A percentile compares a stretch with the other conserved stretches of the same genome.
phyloP scores from a whole-genome alignment of 2,797 vertebrate species.

The Danio aesculapii region DNA sequence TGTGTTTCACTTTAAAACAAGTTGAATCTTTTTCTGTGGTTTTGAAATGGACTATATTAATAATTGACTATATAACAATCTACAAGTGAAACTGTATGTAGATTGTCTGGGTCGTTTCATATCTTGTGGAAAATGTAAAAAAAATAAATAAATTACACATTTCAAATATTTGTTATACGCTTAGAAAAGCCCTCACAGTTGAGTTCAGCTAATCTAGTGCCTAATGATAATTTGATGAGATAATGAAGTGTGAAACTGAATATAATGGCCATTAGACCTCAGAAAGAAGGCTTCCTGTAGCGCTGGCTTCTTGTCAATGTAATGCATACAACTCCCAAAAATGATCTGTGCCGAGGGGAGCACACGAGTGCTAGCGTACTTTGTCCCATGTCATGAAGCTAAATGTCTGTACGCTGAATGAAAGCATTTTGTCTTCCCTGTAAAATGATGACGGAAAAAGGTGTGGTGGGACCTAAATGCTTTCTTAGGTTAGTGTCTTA shows the following conservation, averaged over 20 bases:
- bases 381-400: neutral
- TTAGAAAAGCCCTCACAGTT: neutral
- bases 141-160: neutral
- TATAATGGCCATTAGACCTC: conserved; percentile 24
- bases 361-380: neutral
- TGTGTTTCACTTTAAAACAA: no score
- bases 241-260: conserved; percentile 31
- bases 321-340: neutral
- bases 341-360: neutral
- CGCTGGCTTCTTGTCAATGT: neutral
- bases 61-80: no score
- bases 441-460: no score
- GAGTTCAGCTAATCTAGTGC: conserved; percentile 19
- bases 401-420: no score
- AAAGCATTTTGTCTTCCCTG: no score
- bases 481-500: no score
- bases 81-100: neutral
- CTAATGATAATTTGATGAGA: conserved; percentile 34
- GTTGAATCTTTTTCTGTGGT: no score
- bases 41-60: no score
- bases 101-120: neutral
- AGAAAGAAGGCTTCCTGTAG: conserved; percentile 4
- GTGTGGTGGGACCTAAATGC: no score
- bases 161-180: conserved; percentile 26
- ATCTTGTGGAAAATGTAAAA: neutral